These are phyloP conservation scores for Microctenopoma stevenorrisi DNA, from an alignment of 2,797 vertebrate genomes.

Conservation along the genomic window DNA sequence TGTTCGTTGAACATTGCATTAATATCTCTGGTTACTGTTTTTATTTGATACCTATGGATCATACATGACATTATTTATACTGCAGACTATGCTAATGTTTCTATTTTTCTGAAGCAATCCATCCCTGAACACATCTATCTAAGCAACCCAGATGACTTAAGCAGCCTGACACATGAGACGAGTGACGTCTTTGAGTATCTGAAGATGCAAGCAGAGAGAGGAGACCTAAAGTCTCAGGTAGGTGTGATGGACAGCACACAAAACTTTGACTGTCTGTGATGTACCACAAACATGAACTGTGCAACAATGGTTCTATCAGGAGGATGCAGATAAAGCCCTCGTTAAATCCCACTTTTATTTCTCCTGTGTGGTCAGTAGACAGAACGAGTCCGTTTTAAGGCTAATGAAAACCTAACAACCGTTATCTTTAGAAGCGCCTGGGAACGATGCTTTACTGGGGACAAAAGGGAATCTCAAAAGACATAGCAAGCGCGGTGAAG, in stretches of 20 bases:
- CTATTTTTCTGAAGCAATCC: slow-evolving; percentile 79
- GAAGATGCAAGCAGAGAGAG: slow-evolving; percentile 88
- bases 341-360: slow-evolving; percentile 10
- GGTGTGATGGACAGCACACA: neutral
- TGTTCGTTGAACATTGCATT: neutral
- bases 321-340: neutral
- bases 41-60: neutral
- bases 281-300: neutral
- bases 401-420: slow-evolving; percentile 31
- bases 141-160: slow-evolving; percentile 83
- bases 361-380: slow-evolving; percentile 6
- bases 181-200: slow-evolving; percentile 88
- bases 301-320: neutral
- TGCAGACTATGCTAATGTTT: neutral
- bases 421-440: slow-evolving; percentile 84
- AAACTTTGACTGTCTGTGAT: slow-evolving; percentile 4
- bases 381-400: slow-evolving; percentile 1
- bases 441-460: slow-evolving; percentile 92
- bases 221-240: slow-evolving; percentile 90
- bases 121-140: slow-evolving; percentile 87
- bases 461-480: slow-evolving; percentile 89
- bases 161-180: slow-evolving; percentile 82
- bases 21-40: neutral
- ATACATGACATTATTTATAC: no score
- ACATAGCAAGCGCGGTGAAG: slow-evolving; percentile 83